A percentile compares a stretch with the other conserved stretches of the same genome.
phyloP scores from a whole-genome alignment of 2,797 vertebrate genomes.

The Chrosomus eos region DNA sequence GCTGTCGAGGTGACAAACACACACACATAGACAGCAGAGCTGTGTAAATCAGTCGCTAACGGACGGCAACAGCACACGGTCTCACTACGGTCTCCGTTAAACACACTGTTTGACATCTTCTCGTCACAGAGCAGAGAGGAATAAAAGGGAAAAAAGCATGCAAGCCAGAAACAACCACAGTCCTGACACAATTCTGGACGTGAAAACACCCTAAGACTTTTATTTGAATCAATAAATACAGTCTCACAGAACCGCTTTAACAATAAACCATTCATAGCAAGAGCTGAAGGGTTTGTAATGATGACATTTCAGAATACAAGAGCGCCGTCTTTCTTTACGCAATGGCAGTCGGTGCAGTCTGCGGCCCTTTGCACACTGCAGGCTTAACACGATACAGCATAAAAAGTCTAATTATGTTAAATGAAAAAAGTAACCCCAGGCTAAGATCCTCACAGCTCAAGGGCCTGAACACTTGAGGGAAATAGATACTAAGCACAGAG shows the following conservation, averaged over 20 bases:
- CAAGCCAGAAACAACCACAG: conserved; percentile 1
- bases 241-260: conserved; percentile 38
- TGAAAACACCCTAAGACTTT: conserved; percentile 24
- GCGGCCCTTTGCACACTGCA: conserved; percentile 8
- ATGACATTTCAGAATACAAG: conserved; percentile 43
- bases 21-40: conserved; percentile 42
- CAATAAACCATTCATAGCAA: conserved; percentile 38
- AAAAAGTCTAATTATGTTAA: conserved; percentile 63
- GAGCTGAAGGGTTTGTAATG: conserved; percentile 35
- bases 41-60: conserved; percentile 68
- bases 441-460: conserved; percentile 49
- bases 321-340: conserved; percentile 7
- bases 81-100: background rate
- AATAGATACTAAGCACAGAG: conserved; percentile 53
- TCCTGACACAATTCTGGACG: background rate
- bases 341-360: conserved; percentile 15
- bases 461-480: conserved; percentile 48
- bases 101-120: conserved; percentile 22
- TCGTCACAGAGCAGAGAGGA: background rate
- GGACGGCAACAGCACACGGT: conserved; percentile 43
- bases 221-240: conserved; percentile 41
- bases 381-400: conserved; percentile 53
- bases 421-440: conserved; percentile 57
- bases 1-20: conserved; percentile 62
- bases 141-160: background rate